These are phyloP conservation scores for Phyto melanocephala DNA, from an alignment of 2,888 invertebrate genomes.

Conservation along the genomic window DNA sequence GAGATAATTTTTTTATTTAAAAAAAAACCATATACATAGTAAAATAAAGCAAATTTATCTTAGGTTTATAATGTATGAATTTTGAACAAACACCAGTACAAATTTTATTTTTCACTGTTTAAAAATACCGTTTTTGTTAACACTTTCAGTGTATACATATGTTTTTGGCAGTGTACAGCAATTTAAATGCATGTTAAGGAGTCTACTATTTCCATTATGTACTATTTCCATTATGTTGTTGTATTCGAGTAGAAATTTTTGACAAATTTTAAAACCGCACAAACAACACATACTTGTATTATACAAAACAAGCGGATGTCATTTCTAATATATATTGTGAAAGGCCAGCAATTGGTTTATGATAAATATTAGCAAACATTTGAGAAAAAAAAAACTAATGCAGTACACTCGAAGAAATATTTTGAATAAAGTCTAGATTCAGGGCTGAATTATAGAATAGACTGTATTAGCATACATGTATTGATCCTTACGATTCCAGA, in stretches of 20 bases:
- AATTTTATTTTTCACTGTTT: background rate
- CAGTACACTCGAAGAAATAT: background rate
- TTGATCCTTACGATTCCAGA: no score
- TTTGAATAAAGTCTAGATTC: no score
- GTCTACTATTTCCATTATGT: background rate
- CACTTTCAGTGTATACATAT: background rate
- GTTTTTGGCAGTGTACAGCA: background rate
- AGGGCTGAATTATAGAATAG: no score
- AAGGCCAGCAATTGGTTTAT: conserved; percentile 36
- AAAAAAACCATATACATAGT: no score
- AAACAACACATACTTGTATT: background rate
- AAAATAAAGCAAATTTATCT: no score
- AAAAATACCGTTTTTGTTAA: background rate
- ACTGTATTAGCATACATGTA: no score
- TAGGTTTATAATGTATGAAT: no score
- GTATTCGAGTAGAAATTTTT: conserved; percentile 34
- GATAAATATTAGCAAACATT: conserved; percentile 16
- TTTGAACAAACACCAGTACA: no score
- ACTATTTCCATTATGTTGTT: conserved; percentile 23
- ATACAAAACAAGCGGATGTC: conserved; percentile 22
- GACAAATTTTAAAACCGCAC: conserved; percentile 43
- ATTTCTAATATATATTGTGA: conserved; percentile 32
- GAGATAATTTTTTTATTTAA: no score
- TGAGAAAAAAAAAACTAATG: background rate
- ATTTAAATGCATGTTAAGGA: conserved; percentile 43